phyloP scores from a whole-genome alignment of 2,888 invertebrate species.

The Pandemis cinnamomeana region DNA sequence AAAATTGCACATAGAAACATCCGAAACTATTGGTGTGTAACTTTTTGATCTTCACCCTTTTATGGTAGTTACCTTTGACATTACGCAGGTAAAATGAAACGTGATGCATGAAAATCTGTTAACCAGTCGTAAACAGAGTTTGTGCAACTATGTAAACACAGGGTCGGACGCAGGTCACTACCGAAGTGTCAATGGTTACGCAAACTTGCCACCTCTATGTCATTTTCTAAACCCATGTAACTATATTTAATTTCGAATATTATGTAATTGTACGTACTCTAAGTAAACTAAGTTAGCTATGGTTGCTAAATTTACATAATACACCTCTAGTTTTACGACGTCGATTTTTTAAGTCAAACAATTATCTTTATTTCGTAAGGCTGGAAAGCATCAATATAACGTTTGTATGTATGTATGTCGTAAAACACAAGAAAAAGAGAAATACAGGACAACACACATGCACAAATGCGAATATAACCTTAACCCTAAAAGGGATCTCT shows the following conservation, averaged over 20 bases:
- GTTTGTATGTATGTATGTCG: no score
- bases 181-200: slow-evolving; percentile 11
- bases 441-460: no score
- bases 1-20: no score
- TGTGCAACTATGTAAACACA: not conserved
- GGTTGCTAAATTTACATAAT: not conserved
- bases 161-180: slow-evolving; percentile 6
- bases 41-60: no score
- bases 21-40: no score
- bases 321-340: no score
- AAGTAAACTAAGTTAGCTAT: not conserved
- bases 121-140: not conserved
- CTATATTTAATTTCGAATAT: not conserved
- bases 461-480: no score
- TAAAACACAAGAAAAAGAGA: no score
- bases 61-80: not conserved
- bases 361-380: no score
- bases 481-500: no score
- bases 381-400: no score
- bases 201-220: not conserved
- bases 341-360: no score
- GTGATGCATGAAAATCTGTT: not conserved
- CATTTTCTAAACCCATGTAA: not conserved
- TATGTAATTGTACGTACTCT: not conserved
- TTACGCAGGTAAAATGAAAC: not conserved